These are phyloP conservation scores for Eupithecia subfuscata DNA, from an alignment of 2,888 invertebrate species.

Conservation along the genomic window DNA sequence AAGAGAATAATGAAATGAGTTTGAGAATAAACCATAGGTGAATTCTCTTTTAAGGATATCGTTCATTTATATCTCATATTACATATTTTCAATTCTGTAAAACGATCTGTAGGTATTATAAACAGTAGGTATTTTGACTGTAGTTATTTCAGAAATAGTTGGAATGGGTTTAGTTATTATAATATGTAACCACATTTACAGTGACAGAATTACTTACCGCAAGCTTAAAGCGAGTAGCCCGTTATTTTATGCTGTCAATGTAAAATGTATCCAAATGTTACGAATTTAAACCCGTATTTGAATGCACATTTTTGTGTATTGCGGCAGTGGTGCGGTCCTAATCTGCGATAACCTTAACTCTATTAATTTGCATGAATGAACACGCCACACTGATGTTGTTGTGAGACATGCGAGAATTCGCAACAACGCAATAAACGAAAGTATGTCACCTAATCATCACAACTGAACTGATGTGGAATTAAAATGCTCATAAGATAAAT, in stretches of 20 bases:
- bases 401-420: neutral
- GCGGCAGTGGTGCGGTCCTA: neutral
- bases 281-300: neutral
- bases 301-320: neutral
- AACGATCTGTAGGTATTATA: too few species aligned
- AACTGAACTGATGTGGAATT: slow-evolving; percentile 10
- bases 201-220: neutral
- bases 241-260: neutral
- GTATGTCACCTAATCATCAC: slow-evolving; percentile 10
- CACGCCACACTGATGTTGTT: neutral
- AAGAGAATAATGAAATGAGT: too few species aligned
- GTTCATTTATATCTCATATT: too few species aligned
- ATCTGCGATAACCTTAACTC: neutral
- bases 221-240: neutral
- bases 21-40: too few species aligned
- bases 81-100: too few species aligned
- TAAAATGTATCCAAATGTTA: neutral
- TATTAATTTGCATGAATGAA: neutral
- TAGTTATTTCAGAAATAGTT: too few species aligned
- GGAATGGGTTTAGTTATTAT: too few species aligned
- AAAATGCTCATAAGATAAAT: slow-evolving; percentile 2
- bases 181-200: too few species aligned
- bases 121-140: too few species aligned
- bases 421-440: slow-evolving; percentile 9
- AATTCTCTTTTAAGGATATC: too few species aligned